Conservation (phyloP, 2,113 vertebrate genomes). For the Oceanites oceanicus region DNA sequence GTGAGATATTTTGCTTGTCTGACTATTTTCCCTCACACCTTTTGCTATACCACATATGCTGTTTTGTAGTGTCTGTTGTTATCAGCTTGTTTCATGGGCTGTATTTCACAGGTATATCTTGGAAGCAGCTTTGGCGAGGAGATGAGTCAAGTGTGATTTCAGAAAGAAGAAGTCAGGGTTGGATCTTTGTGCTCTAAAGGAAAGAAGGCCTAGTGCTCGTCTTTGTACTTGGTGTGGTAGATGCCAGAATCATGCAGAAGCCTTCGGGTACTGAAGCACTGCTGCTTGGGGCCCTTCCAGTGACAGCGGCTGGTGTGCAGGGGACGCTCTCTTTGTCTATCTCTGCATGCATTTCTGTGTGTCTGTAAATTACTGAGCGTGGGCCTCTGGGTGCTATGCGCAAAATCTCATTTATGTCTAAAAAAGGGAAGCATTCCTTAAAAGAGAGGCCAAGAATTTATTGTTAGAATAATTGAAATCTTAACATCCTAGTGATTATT, state of each 20-base stretch:
- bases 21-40: not conserved
- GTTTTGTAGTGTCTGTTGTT: not conserved
- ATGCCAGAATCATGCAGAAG: not conserved
- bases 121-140: not conserved
- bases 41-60: rapidly evolving
- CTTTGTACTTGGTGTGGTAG: not conserved
- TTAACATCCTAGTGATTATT: not conserved
- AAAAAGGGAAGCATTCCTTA: not conserved
- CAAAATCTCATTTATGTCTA: not conserved
- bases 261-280: not conserved
- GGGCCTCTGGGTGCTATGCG: rapidly evolving
- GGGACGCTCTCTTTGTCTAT: not conserved
- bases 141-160: not conserved
- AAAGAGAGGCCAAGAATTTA: not conserved
- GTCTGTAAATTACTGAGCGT: not conserved
- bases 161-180: not conserved
- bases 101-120: not conserved
- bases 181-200: not conserved
- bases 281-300: not conserved
- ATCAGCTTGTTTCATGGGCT: not conserved
- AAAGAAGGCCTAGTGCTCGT: rapidly evolving
- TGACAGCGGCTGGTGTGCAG: not conserved
- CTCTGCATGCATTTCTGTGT: not conserved
- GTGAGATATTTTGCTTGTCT: not conserved
- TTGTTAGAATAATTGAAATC: not conserved